Percentiles rank a stretch among this genome's conserved stretches.
Conservation (phyloP, 2,113 vertebrate species). For the Toxostoma redivivum region DNA sequence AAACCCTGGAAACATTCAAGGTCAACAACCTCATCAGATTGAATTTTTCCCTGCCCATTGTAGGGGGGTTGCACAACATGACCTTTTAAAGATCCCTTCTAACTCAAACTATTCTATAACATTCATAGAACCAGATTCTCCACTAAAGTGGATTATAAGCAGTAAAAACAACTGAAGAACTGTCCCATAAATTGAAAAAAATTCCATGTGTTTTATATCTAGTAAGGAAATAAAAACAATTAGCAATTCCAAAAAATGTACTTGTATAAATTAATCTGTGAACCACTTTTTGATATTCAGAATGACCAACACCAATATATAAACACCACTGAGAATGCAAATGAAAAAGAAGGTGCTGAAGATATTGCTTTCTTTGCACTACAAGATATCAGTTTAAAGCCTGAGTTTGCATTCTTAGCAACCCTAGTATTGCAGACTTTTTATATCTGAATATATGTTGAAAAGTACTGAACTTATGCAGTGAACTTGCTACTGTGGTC, state of each 20-base stretch:
- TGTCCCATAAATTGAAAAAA: not conserved
- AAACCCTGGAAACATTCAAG: not conserved
- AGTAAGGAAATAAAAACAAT: not conserved
- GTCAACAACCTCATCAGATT: not conserved
- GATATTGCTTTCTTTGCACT: not conserved
- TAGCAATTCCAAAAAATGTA: not conserved
- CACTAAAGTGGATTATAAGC: not conserved
- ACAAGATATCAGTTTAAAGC: not conserved
- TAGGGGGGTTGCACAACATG: accelerated
- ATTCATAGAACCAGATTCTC: not conserved
- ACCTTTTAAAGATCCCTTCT: not conserved
- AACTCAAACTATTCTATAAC: not conserved
- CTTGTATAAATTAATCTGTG: not conserved
- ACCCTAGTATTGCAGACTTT: not conserved
- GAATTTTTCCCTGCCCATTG: too few species aligned
- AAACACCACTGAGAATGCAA: not conserved
- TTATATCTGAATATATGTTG: not conserved
- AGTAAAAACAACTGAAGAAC: not conserved
- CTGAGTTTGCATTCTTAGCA: not conserved
- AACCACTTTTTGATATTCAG: not conserved
- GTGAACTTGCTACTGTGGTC: not conserved
- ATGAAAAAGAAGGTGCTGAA: not conserved
- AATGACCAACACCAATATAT: not conserved
- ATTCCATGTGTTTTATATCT: not conserved
- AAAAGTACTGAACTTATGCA: not conserved